A percentile compares a stretch with the other conserved stretches of the same genome.
Conservation (phyloP, 2,113 vertebrate genomes). For the Pachyramphus minor region DNA sequence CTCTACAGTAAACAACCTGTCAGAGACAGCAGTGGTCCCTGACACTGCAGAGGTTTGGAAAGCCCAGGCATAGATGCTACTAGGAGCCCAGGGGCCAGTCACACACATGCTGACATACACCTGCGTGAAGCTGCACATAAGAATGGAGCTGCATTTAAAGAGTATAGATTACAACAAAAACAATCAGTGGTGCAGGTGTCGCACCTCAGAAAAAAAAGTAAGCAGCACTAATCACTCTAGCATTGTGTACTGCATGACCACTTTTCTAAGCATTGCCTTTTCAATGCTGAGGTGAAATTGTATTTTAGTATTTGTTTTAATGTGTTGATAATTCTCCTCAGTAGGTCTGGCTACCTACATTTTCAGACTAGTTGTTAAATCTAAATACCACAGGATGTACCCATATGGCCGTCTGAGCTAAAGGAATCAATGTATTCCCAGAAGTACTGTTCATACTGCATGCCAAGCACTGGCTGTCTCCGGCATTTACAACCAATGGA, state of each 20-base stretch:
- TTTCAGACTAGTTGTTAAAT: neutral
- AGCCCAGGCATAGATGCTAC: neutral
- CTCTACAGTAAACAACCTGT: neutral
- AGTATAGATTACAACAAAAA: neutral
- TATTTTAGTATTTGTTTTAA: neutral
- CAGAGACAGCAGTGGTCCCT: neutral
- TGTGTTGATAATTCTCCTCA: neutral
- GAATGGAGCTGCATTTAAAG: neutral
- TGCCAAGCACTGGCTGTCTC: neutral
- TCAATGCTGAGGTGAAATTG: neutral
- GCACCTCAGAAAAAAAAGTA: neutral
- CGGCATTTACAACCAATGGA: neutral
- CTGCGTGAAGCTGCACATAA: neutral
- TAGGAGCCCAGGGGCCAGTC: neutral
- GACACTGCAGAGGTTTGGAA: neutral
- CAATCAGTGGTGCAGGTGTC: neutral
- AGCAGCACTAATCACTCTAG: neutral
- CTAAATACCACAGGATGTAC: neutral
- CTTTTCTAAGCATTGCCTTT: neutral
- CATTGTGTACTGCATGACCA: neutral
- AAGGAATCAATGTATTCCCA: neutral
- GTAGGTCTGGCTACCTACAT: neutral
- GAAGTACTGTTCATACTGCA: neutral
- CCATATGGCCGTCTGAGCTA: neutral
- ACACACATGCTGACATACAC: neutral